phyloP scores from a whole-genome alignment of 2,113 vertebrate genomes.

The Epinephelus fuscoguttatus region DNA sequence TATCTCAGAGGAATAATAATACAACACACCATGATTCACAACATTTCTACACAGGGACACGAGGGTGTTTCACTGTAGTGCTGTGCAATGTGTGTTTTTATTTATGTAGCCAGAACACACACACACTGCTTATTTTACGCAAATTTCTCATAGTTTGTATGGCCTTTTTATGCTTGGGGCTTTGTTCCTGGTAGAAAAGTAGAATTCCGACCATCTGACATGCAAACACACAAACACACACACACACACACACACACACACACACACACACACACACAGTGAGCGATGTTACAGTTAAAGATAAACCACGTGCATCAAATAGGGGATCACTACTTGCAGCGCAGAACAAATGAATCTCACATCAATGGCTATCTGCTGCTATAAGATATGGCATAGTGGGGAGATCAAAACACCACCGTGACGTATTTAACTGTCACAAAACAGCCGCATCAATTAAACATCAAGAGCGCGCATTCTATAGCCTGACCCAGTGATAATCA shows the following conservation, averaged over 20 bases:
- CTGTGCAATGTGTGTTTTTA: background rate
- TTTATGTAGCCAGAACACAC: background rate
- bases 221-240: background rate
- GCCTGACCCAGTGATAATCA: constrained; percentile 66
- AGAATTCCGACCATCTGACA: background rate
- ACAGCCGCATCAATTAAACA: constrained; percentile 79
- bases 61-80: constrained; percentile 2
- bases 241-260: too few relatives aligned
- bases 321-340: constrained; percentile 1
- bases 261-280: background rate
- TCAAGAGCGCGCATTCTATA: constrained; percentile 70
- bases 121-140: background rate
- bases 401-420: constrained; percentile 71
- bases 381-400: constrained; percentile 49
- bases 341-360: constrained; percentile 68
- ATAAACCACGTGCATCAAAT: constrained; percentile 62
- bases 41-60: background rate
- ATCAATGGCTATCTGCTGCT: constrained; percentile 55
- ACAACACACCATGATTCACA: constrained; percentile 27
- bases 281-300: constrained; percentile 35
- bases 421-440: constrained; percentile 64
- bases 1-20: constrained; percentile 49
- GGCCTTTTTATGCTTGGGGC: background rate
- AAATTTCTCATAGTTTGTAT: background rate
- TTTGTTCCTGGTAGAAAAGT: constrained; percentile 28